These are phyloP conservation scores for Sceloporus tristichus DNA, from an alignment of 2,113 vertebrate genomes.

Conservation along the genomic window DNA sequence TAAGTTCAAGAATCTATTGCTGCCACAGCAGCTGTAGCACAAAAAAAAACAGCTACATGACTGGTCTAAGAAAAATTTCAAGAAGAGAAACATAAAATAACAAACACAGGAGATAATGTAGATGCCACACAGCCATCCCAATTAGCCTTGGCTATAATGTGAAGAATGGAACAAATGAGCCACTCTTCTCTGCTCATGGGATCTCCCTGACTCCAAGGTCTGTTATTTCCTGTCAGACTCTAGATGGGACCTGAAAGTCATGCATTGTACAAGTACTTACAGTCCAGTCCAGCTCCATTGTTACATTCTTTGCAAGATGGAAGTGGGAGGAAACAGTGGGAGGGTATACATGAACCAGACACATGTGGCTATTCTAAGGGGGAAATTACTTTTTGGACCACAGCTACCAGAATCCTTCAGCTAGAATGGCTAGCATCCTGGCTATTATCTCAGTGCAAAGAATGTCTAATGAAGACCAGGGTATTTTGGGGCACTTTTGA, in stretches of 20 bases:
- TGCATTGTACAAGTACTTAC: neutral
- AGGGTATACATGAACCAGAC: neutral
- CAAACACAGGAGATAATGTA: neutral
- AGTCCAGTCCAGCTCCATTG: neutral
- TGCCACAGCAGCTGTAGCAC: neutral
- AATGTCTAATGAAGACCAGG: neutral
- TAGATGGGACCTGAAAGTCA: neutral
- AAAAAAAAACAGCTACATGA: neutral
- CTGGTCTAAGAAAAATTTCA: neutral
- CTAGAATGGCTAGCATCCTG: too few species aligned
- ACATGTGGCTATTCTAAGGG: neutral
- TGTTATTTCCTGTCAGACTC: neutral
- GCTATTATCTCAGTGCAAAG: neutral
- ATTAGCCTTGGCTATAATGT: neutral
- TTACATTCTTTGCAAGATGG: neutral
- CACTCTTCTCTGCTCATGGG: neutral
- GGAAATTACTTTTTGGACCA: too few species aligned
- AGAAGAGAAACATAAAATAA: neutral
- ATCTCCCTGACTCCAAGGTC: neutral
- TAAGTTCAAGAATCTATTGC: neutral
- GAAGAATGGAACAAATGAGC: neutral
- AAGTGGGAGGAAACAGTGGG: neutral
- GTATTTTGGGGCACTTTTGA: neutral
- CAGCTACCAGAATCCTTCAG: too few species aligned
- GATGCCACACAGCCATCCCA: neutral